Evolutionary conservation across 1,140 invertebrate species (phyloP), one percentile per base, ranked within the genome.

Genomic region (Sitophilus oryzae): DNA sequence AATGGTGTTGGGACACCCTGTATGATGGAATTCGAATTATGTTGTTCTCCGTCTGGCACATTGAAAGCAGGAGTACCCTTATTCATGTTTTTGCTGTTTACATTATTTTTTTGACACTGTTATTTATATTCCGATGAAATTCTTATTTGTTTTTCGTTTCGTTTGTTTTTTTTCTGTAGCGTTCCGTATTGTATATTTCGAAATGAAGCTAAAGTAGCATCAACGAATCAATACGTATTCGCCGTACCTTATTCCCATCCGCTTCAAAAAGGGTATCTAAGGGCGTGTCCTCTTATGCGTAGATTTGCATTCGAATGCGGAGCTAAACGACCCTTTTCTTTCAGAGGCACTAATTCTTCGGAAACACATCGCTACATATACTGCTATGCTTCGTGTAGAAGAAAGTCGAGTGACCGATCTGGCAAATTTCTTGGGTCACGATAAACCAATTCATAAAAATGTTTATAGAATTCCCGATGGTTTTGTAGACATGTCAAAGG

Each of bases 401-500:
- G 38, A 41, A 19, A 41, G 38, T 41, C 38, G 38, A 41, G 38
- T 41, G 38, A 41, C 14, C 38, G 38, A 41, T 41, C 38, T 41
- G 38, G 38, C 38, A 41, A 41, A 41, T 41, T 41, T 41, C 11
- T 41, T 41, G 38, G 38, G 38, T 19, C 38, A 41, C 15, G 38
- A 41, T 41, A 41, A 41, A 41, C 38, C 16, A 41, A 41, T 41
- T 41, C 38, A 41, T 11, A 41, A 41, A 18, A 15, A 41, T 41
- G 38, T 41, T 41, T 41, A 41, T 41, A 41, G 38, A 41, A 41
- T 41, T 41, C 38, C 38, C 38, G 38, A 41, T 41, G 38, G 38
- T 41, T 41, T 41, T 41, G 38, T 41, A 3, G 38, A 41, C 38
- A 41, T 41, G 38, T 41, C 38, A 41, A 19, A 41, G 38, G 38